Percentiles rank a stretch among this genome's conserved stretches.
phyloP scores from a whole-genome alignment of 1,140 invertebrate genomes.

The Coptotermes formosanus region DNA sequence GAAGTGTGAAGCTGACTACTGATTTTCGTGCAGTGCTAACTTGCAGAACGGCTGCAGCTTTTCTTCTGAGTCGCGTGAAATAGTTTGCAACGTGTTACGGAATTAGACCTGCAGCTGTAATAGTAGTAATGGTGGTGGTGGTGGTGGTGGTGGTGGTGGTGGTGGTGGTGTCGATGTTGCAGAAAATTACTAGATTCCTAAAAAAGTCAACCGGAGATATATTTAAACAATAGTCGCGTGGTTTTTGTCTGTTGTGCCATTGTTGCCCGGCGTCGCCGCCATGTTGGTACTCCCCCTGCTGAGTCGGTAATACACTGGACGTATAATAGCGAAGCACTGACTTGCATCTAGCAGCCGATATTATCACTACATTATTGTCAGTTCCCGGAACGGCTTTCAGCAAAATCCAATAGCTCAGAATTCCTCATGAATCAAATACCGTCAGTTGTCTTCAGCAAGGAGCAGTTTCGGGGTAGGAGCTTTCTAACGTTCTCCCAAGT shows the following conservation, averaged over 20 bases:
- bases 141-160: too few relatives aligned
- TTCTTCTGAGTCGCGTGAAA: too few relatives aligned
- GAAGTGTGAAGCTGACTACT: too few relatives aligned
- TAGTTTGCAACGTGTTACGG: too few relatives aligned
- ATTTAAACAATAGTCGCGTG: neutral
- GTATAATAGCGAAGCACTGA: slow-evolving; percentile 11
- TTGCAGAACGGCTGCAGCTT: too few relatives aligned
- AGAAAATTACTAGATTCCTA: too few relatives aligned
- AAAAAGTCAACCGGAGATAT: too few relatives aligned
- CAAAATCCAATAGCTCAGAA: slow-evolving; percentile 16
- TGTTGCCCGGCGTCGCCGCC: neutral
- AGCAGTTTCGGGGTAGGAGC: neutral
- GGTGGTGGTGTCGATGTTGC: too few relatives aligned
- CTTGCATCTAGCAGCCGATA: slow-evolving; percentile 16
- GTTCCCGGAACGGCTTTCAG: neutral
- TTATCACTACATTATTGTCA: neutral
- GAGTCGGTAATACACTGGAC: neutral
- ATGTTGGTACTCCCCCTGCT: slow-evolving; percentile 7
- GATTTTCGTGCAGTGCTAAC: too few relatives aligned
- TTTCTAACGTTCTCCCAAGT: too few relatives aligned
- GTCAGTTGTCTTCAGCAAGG: neutral
- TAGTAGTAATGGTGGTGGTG: too few relatives aligned
- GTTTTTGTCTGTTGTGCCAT: neutral
- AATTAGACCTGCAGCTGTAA: too few relatives aligned
- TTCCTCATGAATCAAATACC: slow-evolving; percentile 11